Evolutionary conservation across 2,113 vertebrate species (phyloP), one percentile per base, ranked within the genome.

Genomic region (Glaucomys volans): DNA sequence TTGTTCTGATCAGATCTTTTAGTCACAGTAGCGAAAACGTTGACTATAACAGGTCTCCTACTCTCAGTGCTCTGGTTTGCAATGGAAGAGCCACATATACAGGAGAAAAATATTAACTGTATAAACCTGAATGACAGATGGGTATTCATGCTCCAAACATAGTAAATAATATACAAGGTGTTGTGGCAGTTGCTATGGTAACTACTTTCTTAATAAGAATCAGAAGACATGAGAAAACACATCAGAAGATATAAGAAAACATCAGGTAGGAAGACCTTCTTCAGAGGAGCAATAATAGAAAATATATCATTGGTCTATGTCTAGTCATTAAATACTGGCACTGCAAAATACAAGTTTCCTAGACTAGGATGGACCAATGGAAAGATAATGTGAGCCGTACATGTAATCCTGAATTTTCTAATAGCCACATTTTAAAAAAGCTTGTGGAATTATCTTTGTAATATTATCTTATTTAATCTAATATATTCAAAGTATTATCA

Each of bases 131-230:
- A 57, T 79, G 90, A 93, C 18, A 81, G 83, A 57, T 26, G 54
- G 75, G 42, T 89, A 50, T 94, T 93, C 92, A 84, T 32, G 76
- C 54, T 95, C 30, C 74, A 93, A 54, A 47, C 92, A 14, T 92
- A 91, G 84, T 95, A 92, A 82, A 95, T 75, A 90, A 42, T 42
- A 28, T 4, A 71, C 13, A 92, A 69, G 52, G 32, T 79, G 14
- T 42, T 82, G 67, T 82, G 42, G 52, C 52, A 66, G 67, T 95
- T 85, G 67, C 95, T 87, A 62, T 85, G 77, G 84, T 50, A 94
- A 96, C 71, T 44, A 11, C 67, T 89, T 94, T 72, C 74, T 93
- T 82, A 88, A 81, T 47, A 76, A 90, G 87, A 75, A 87, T 81
- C 75, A 86, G n/a, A 79, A 66, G 28, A 69, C 8, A 74, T 3